Conservation (phyloP, 2,888 invertebrate genomes). For the Ceratothoa steindachneri region DNA sequence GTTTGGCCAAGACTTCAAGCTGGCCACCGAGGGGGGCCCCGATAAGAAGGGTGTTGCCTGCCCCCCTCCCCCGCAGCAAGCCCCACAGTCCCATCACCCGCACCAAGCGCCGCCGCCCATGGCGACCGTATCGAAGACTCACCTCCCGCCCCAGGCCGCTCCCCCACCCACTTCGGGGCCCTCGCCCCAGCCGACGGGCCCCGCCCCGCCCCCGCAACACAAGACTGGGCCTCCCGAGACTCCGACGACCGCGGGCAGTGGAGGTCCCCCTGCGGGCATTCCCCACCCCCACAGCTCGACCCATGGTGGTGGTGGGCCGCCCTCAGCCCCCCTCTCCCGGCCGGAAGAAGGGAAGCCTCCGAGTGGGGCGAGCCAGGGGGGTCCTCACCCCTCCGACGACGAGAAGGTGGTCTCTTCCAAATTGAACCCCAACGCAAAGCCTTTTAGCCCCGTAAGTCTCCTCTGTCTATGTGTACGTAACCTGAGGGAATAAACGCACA, state of each 20-base stretch:
- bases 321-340: not conserved
- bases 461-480: too few species aligned
- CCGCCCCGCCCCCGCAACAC: not conserved
- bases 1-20: conserved; percentile 43
- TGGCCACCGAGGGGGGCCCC: conserved; percentile 32
- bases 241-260: not conserved
- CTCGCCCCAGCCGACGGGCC: not conserved
- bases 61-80: too few species aligned
- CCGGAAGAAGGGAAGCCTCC: not conserved
- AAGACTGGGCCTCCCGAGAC: not conserved
- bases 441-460: conserved; percentile 65
- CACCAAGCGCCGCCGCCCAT: not conserved
- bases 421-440: conserved; percentile 80
- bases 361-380: conserved; percentile 10
- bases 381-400: conserved; percentile 42
- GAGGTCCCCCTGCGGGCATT: not conserved
- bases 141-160: not conserved
- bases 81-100: not conserved
- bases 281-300: not conserved
- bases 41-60: conserved; percentile 26
- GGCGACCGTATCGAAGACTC: not conserved
- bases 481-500: too few species aligned
- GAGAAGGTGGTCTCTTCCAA: conserved; percentile 68
- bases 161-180: not conserved
- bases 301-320: not conserved